These are phyloP conservation scores for Holocentrus rufus DNA, from an alignment of 2,797 vertebrate genomes.

Conservation along the genomic window DNA sequence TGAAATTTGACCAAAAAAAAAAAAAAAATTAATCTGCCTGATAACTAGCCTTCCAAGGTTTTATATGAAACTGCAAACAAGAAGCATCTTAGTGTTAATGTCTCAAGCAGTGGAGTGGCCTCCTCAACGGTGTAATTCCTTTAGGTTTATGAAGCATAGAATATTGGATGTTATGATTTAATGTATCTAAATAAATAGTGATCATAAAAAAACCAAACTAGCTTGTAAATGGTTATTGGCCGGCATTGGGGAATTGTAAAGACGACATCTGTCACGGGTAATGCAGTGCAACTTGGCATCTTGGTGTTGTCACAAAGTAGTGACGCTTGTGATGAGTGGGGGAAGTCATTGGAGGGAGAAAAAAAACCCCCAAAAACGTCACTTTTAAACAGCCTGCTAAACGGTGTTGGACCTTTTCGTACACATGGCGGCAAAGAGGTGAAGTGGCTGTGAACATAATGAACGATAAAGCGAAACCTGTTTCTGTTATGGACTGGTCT, in stretches of 20 bases:
- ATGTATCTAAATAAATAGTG: constrained; percentile 63
- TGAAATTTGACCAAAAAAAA: constrained; percentile 38
- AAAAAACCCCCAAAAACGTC: no score
- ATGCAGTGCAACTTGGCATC: constrained; percentile 45
- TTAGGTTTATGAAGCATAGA: constrained; percentile 59
- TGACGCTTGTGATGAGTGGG: constrained; percentile 45
- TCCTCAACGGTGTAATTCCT: constrained; percentile 24
- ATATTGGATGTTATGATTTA: constrained; percentile 55
- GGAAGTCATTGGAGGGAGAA: background rate
- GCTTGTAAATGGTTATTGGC: constrained; percentile 61
- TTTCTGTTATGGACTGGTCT: constrained; percentile 27
- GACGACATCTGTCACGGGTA: constrained; percentile 51
- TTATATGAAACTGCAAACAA: constrained; percentile 28
- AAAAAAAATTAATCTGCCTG: no score
- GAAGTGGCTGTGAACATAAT: constrained; percentile 15
- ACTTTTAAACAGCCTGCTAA: constrained; percentile 28
- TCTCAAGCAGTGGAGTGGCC: constrained; percentile 33
- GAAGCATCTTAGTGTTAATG: constrained; percentile 38
- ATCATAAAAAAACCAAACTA: constrained; percentile 57
- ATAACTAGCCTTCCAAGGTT: constrained; percentile 4
- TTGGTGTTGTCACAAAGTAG: constrained; percentile 40
- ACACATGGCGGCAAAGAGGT: background rate
- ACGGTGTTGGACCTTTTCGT: constrained; percentile 1
- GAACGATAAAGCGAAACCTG: constrained; percentile 6
- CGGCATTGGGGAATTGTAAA: constrained; percentile 43